Base-by-base conservation (phyloP, 1,140 invertebrate species). In the Chlorops oryzae region DNA sequence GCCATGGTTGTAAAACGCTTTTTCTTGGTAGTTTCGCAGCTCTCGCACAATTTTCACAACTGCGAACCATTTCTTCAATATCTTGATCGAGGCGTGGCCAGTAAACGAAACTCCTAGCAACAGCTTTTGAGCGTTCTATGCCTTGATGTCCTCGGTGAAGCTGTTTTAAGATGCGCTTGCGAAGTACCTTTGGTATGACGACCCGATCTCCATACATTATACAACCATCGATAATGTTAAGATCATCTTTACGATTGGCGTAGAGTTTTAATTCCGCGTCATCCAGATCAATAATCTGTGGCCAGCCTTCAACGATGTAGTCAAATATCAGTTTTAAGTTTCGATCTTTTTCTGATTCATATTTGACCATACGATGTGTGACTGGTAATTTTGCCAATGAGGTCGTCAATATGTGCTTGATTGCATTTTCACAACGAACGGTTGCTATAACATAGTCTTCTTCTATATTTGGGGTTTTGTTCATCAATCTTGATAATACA, bases 71-170 rank as follows among this genome's bases (percentile, higher is more conserved):
- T 5, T 38, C 20, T 58, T 73, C 70, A 6, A 75, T 70, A 6
- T 78, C 73, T 15, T 57, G 54, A 39, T 78, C 73, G 1, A 80
- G 68, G 4, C 60, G 58, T 18, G 67, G 73, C 75, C 77, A 81
- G 56, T 72, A 80, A 7, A 77, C 63, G 52, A 75, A 73, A 35
- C 59, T 60, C 28, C 76, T 50, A 4, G 77, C 78, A 9, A 78
- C 44, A 17, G 65, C 54, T 58, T 81, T 81, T 63, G 77, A 81
- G 52, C 70, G 70, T 13, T 67, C 59, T 2, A 78, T 74, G 6
- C 78, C 78, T 18, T 68, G 57, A 56, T 79, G 78, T 23, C 61
- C 66, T 12, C 49, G 39, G 61, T 80, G 77, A 13, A 79, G 50
- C 46, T 70, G 58, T 24, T 72, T 43, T 5, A 78, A 48, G 7